Percentiles rank a stretch among this genome's conserved stretches.
Evolutionary conservation across 2,888 invertebrate genomes (phyloP).

Genomic region (Scelioninae gen. 1): DNA sequence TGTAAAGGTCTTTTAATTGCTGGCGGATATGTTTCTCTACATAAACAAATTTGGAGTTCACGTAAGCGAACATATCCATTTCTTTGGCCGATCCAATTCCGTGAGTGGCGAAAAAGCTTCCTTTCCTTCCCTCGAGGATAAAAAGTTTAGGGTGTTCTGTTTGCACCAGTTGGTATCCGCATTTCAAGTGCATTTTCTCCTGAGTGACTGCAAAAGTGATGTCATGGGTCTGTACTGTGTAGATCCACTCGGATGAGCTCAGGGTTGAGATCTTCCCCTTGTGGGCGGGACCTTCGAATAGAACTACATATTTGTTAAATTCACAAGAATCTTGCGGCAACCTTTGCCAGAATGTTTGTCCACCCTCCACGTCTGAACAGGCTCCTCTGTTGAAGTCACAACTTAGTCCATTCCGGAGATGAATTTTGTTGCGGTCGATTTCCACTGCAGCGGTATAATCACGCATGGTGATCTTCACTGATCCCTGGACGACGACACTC

Average conservation of each 20-base stretch:
- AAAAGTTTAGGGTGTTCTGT: constrained; percentile 9
- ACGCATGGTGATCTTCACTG: constrained; percentile 18
- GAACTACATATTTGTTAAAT: constrained; percentile 49
- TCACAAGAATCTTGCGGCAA: constrained; percentile 37
- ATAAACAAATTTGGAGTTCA: constrained; percentile 74
- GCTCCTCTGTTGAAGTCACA: constrained; percentile 10
- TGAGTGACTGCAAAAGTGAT: neutral
- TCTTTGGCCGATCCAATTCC: neutral
- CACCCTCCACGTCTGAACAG: constrained; percentile 55
- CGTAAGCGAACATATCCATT: constrained; percentile 69
- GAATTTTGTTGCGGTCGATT: constrained; percentile 37
- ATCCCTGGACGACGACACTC: constrained; percentile 60
- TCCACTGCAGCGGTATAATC: constrained; percentile 22
- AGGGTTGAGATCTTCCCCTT: neutral
- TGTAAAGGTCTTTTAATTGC: constrained; percentile 63
- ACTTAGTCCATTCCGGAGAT: constrained; percentile 20
- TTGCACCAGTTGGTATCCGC: constrained; percentile 5
- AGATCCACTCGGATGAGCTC: neutral
- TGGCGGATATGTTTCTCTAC: too few relatives aligned
- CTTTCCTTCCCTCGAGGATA: constrained; percentile 2
- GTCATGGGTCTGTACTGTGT: neutral
- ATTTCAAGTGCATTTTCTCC: neutral
- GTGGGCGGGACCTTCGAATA: constrained; percentile 64
- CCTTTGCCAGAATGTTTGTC: constrained; percentile 49
- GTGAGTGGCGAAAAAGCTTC: neutral